phyloP scores from a whole-genome alignment of 2,888 invertebrate genomes.

The Helicoverpa assulta region DNA sequence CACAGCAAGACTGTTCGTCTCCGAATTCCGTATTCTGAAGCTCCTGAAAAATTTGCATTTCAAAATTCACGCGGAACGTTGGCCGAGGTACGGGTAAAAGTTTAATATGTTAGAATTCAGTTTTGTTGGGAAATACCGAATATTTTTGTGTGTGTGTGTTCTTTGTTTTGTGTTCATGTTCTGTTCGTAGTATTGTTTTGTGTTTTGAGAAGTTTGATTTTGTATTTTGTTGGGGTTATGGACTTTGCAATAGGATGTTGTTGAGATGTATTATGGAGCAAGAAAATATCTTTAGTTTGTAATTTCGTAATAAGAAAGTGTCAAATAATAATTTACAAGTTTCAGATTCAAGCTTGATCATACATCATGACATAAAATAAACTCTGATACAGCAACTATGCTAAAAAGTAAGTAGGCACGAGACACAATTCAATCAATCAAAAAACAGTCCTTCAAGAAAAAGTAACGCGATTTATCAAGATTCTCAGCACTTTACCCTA shows the following conservation, averaged over 20 bases:
- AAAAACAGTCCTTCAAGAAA: no score
- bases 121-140: conserved; percentile 1
- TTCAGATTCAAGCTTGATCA: no score
- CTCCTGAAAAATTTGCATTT: conserved; percentile 59
- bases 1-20: conserved; percentile 24
- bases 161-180: conserved; percentile 17
- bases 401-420: no score
- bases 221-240: neutral
- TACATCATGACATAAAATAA: no score
- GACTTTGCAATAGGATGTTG: neutral
- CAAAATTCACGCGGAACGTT: conserved; percentile 39
- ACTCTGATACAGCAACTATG: no score
- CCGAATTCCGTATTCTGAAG: conserved; percentile 41
- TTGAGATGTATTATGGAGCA: no score
- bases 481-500: neutral
- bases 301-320: no score
- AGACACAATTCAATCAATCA: no score
- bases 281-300: no score
- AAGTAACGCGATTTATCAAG: no score
- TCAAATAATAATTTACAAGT: no score
- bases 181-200: conserved; percentile 4
- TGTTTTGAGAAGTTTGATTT: neutral
- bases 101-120: conserved; percentile 50
- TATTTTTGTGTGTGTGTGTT: neutral
- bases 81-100: conserved; percentile 31